These are phyloP conservation scores for Rhagonycha fulva DNA, from an alignment of 2,888 invertebrate genomes.

Conservation along the genomic window DNA sequence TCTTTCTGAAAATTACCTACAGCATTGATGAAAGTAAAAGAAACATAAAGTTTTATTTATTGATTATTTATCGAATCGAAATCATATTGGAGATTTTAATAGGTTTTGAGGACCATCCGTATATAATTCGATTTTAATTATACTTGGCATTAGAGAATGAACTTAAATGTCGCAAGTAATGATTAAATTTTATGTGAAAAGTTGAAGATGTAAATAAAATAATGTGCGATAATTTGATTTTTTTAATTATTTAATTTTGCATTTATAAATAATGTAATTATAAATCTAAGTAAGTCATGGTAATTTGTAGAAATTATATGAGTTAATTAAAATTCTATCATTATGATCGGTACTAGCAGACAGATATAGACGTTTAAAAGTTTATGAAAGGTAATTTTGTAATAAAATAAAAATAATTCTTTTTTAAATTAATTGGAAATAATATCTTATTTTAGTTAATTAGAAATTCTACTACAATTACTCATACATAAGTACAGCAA, in stretches of 20 bases:
- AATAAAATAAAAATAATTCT: not conserved
- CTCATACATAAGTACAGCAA: not conserved
- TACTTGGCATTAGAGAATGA: not conserved
- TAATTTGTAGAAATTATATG: not conserved
- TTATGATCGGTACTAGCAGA: not conserved
- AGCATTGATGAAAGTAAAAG: not conserved
- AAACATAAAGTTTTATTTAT: not conserved
- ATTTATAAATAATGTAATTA: not conserved
- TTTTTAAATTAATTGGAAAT: no score
- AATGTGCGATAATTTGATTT: not conserved
- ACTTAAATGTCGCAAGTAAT: not conserved
- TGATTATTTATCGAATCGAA: not conserved
- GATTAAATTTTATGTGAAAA: not conserved
- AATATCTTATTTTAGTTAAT: no score
- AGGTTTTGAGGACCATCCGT: not conserved
- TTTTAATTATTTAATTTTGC: not conserved
- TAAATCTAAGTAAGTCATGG: not conserved
- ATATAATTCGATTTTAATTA: not conserved
- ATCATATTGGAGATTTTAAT: not conserved
- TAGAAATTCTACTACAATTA: not conserved
- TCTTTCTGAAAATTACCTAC: not conserved
- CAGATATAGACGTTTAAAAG: not conserved
- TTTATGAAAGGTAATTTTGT: not conserved
- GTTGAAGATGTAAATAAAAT: not conserved
- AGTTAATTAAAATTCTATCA: not conserved